phyloP scores from a whole-genome alignment of 1,140 invertebrate genomes.

The Scaptomyza graminum region DNA sequence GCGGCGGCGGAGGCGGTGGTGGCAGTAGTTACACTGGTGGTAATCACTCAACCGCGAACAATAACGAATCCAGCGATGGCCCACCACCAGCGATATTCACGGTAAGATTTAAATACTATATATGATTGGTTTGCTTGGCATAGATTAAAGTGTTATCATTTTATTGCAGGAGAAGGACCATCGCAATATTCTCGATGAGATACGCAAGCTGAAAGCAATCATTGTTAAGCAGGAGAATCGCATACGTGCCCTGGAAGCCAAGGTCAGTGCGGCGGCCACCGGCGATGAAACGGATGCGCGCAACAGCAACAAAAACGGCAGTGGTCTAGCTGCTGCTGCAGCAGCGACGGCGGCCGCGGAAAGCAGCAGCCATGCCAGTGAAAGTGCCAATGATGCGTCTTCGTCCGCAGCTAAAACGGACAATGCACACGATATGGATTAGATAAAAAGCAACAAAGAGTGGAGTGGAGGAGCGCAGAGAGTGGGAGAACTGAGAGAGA shows the following conservation, averaged over 20 bases:
- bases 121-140: not conserved
- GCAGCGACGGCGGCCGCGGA: constrained; percentile 47
- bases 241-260: constrained; percentile 85
- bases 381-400: constrained; percentile 68
- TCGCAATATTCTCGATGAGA: constrained; percentile 93
- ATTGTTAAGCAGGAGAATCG: constrained; percentile 97
- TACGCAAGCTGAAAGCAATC: constrained; percentile 95
- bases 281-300: constrained; percentile 77
- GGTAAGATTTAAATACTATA: constrained; percentile 42
- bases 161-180: constrained; percentile 86
- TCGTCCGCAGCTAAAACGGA: constrained; percentile 47
- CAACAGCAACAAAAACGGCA: constrained; percentile 60
- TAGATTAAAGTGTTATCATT: not conserved
- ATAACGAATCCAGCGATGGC: constrained; percentile 66
- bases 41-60: constrained; percentile 67
- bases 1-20: constrained; percentile 19
- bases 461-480: not conserved
- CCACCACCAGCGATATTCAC: constrained; percentile 56
- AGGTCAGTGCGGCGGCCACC: constrained; percentile 58
- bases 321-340: constrained; percentile 11
- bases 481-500: constrained; percentile 31
- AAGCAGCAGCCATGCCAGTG: constrained; percentile 66
- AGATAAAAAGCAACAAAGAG: constrained; percentile 2
- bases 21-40: constrained; percentile 51
- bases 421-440: constrained; percentile 58